phyloP scores from a whole-genome alignment of 1,140 invertebrate genomes.

The Riptortus pedestris region DNA sequence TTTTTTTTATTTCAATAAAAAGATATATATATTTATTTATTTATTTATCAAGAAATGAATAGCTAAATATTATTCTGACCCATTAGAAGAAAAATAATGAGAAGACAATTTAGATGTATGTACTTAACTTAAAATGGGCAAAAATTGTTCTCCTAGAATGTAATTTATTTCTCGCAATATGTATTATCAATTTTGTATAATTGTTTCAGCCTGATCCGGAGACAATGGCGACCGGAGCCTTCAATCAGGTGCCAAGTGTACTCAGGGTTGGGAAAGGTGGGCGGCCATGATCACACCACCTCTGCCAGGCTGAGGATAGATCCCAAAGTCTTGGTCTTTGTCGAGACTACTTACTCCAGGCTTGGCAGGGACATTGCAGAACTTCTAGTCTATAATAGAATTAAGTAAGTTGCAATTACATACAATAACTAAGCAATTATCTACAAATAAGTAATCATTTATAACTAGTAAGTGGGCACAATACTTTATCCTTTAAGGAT shows the following conservation, averaged over 20 bases:
- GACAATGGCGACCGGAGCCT: constrained; percentile 54
- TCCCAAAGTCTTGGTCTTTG: constrained; percentile 85
- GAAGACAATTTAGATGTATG: not conserved
- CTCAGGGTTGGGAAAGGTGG: constrained; percentile 45
- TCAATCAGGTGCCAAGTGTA: constrained; percentile 61
- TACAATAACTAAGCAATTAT: too few species aligned
- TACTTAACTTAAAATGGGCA: not conserved
- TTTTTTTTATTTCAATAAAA: too few species aligned
- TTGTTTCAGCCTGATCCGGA: constrained; percentile 29
- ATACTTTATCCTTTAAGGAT: too few species aligned
- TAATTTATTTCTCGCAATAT: not conserved
- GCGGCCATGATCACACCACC: constrained; percentile 65
- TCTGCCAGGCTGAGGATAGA: constrained; percentile 73
- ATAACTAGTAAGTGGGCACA: too few species aligned
- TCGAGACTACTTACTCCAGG: constrained; percentile 86
- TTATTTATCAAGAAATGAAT: too few species aligned
- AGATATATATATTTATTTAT: too few species aligned
- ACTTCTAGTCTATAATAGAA: constrained; percentile 81
- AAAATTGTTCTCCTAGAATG: not conserved
- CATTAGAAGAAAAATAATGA: not conserved
- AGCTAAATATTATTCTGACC: not conserved
- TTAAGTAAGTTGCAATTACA: constrained; percentile 59
- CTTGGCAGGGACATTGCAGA: constrained; percentile 87
- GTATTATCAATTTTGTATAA: not conserved
- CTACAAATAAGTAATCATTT: too few species aligned